These are phyloP conservation scores for Nasonovia ribisnigri DNA, from an alignment of 2,888 invertebrate species.

Conservation along the genomic window DNA sequence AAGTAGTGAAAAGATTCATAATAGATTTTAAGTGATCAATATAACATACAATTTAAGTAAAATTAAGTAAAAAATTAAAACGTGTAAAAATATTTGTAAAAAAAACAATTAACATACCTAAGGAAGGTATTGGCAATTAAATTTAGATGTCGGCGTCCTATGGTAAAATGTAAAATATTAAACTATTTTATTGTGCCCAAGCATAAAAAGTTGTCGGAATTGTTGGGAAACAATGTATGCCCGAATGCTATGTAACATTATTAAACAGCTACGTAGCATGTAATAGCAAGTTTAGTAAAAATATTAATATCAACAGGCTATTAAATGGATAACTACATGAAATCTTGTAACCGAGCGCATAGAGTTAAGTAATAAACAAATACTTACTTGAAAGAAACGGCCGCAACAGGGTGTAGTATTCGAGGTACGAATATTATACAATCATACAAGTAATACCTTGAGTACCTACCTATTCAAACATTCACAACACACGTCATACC, in stretches of 20 bases:
- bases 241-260: not conserved
- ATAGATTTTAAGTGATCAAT: not conserved
- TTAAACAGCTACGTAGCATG: not conserved
- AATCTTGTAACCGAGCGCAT: not conserved
- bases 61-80: not conserved
- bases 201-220: not conserved
- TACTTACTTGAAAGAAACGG: not conserved
- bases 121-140: not conserved
- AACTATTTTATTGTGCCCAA: not conserved
- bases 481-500: not conserved
- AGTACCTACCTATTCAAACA: not conserved
- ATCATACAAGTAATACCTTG: not conserved
- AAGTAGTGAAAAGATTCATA: not conserved
- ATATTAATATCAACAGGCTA: not conserved
- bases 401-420: not conserved
- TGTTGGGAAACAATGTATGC: not conserved
- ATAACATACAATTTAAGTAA: not conserved
- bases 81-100: not conserved
- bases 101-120: not conserved
- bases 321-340: not conserved
- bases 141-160: not conserved
- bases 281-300: not conserved
- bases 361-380: not conserved
- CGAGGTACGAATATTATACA: not conserved
- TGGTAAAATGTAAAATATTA: not conserved